Evolutionary conservation across 2,113 vertebrate species (phyloP).

Genomic region (Xiphias gladius): DNA sequence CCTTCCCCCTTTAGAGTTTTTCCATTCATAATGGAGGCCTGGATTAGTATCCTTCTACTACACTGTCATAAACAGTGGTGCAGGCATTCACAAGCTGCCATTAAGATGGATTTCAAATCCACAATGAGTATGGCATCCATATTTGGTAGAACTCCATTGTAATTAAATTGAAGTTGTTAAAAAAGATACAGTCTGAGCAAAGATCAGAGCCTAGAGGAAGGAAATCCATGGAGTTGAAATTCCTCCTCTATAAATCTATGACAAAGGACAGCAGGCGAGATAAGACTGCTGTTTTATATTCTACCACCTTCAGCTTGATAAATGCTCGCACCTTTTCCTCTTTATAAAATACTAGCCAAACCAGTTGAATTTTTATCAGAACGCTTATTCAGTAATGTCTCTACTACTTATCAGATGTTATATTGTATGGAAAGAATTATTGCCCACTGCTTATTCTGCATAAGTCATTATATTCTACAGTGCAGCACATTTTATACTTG

Average conservation of each 20-base stretch:
- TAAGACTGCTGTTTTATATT: slow-evolving; percentile 77
- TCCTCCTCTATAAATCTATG: slow-evolving; percentile 75
- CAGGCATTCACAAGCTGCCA: slow-evolving; percentile 31
- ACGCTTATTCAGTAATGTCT: slow-evolving; percentile 67
- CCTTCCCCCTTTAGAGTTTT: slow-evolving; percentile 43
- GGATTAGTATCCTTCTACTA: slow-evolving; percentile 44
- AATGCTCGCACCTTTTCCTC: slow-evolving; percentile 63
- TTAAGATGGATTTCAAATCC: slow-evolving; percentile 47
- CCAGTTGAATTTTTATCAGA: slow-evolving; percentile 73
- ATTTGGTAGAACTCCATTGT: slow-evolving; percentile 38
- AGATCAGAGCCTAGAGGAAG: slow-evolving; percentile 52
- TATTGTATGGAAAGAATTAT: slow-evolving; percentile 46
- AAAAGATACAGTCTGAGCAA: slow-evolving; percentile 48
- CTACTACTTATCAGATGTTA: slow-evolving; percentile 59
- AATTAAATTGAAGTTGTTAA: slow-evolving; percentile 59
- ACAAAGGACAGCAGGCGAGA: slow-evolving; percentile 68
- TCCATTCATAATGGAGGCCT: slow-evolving; percentile 45
- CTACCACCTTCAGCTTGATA: slow-evolving; percentile 72
- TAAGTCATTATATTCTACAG: slow-evolving; percentile 48
- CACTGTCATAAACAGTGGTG: slow-evolving; percentile 31
- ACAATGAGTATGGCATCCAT: slow-evolving; percentile 23
- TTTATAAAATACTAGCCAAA: slow-evolving; percentile 65
- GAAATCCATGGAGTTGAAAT: slow-evolving; percentile 66
- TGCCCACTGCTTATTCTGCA: slow-evolving; percentile 28
- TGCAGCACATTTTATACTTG: slow-evolving; percentile 5